Conservation (phyloP, 2,113 vertebrate genomes). For the Monarcha castaneiventris region DNA sequence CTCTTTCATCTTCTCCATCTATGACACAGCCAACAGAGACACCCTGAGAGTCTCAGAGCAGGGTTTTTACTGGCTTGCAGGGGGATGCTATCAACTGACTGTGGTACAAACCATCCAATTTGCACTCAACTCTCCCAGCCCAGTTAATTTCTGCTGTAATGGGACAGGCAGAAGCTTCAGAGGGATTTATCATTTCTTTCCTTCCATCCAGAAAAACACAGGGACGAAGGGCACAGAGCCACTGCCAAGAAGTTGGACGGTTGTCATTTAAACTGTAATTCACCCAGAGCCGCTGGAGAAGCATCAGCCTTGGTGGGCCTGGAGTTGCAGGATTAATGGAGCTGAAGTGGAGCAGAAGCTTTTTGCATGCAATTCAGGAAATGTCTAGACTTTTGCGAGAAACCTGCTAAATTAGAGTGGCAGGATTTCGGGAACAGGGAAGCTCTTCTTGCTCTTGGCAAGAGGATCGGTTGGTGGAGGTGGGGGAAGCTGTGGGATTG, state of each 20-base stretch:
- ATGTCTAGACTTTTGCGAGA: slow-evolving; percentile 63
- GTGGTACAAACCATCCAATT: neutral
- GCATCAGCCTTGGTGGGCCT: neutral
- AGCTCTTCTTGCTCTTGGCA: slow-evolving; percentile 38
- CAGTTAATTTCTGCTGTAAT: neutral
- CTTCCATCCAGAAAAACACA: neutral
- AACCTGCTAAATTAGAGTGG: slow-evolving; percentile 42
- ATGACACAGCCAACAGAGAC: slow-evolving; percentile 5
- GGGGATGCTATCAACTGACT: neutral
- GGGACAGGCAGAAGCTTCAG: neutral
- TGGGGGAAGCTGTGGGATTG: neutral
- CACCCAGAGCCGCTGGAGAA: neutral
- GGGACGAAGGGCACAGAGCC: neutral
- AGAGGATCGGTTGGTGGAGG: neutral
- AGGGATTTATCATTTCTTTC: neutral
- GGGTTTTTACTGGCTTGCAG: neutral
- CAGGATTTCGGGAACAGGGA: neutral
- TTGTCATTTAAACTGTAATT: slow-evolving; percentile 55
- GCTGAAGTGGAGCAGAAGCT: slow-evolving; percentile 14
- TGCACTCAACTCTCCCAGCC: neutral
- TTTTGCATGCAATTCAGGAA: slow-evolving; percentile 58
- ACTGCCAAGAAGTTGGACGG: neutral
- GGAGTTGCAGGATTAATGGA: slow-evolving; percentile 42
- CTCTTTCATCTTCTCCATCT: slow-evolving; percentile 38
- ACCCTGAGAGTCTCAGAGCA: neutral